Conservation (phyloP, 2,797 vertebrate species). For the Hippocampus kuda region DNA sequence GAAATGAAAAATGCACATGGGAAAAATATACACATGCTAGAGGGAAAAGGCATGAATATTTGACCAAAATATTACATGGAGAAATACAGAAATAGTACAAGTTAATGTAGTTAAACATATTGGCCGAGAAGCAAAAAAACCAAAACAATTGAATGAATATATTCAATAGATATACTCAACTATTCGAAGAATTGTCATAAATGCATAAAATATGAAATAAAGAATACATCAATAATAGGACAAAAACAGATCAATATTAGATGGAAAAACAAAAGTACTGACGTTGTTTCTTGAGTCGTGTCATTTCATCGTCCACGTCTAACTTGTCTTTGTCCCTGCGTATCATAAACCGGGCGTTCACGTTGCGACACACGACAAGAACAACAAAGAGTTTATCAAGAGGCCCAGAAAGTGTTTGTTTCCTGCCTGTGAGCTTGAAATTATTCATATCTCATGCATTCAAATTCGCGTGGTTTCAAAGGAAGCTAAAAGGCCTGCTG, state of each 20-base stretch:
- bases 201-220: no score
- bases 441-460: neutral
- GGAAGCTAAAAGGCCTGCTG: neutral
- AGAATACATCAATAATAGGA: no score
- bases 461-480: neutral
- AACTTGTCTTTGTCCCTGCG: no score
- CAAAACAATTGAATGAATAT: neutral
- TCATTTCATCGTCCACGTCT: no score
- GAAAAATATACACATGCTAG: neutral
- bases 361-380: neutral
- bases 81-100: neutral
- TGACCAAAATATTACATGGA: neutral
- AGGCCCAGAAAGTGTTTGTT: neutral
- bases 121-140: neutral
- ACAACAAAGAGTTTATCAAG: slow-evolving; percentile 1
- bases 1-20: neutral
- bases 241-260: no score
- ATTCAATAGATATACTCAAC: no score
- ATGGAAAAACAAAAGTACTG: no score
- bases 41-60: neutral
- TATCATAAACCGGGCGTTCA: neutral
- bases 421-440: neutral
- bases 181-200: neutral
- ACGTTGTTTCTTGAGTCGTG: no score
- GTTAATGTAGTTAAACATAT: neutral